phyloP scores from a whole-genome alignment of 2,888 invertebrate genomes.

The Phyto melanocephala region DNA sequence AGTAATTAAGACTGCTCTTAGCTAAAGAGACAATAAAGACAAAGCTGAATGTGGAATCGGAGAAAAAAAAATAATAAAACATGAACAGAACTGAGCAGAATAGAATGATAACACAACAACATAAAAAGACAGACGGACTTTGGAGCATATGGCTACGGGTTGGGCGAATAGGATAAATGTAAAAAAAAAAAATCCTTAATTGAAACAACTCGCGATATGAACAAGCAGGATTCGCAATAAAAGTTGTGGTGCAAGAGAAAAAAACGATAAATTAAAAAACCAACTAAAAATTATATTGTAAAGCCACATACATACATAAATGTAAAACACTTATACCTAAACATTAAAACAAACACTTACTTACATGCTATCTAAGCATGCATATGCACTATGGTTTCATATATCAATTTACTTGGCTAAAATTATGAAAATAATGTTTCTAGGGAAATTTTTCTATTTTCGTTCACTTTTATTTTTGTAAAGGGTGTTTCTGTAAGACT shows the following conservation, averaged over 20 bases:
- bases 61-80: conserved; percentile 13
- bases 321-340: conserved; percentile 29
- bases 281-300: conserved; percentile 38
- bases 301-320: conserved; percentile 51
- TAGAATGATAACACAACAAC: conserved; percentile 8
- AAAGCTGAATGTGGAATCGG: conserved; percentile 67
- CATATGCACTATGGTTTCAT: too few relatives aligned
- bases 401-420: too few relatives aligned
- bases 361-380: background rate
- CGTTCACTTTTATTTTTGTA: too few relatives aligned
- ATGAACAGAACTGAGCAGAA: background rate
- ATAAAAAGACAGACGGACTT: conserved; percentile 33
- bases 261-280: conserved; percentile 22
- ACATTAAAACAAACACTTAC: too few relatives aligned
- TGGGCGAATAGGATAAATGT: background rate
- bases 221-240: background rate
- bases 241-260: conserved; percentile 14
- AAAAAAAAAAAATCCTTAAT: conserved; percentile 3
- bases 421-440: too few relatives aligned
- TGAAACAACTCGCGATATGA: conserved; percentile 16
- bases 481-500: too few relatives aligned
- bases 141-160: conserved; percentile 44
- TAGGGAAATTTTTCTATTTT: too few relatives aligned
- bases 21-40: conserved; percentile 62
- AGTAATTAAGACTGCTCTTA: conserved; percentile 75